Conservation (phyloP, 1,140 invertebrate species). For the Rhynchophorus ferrugineus region DNA sequence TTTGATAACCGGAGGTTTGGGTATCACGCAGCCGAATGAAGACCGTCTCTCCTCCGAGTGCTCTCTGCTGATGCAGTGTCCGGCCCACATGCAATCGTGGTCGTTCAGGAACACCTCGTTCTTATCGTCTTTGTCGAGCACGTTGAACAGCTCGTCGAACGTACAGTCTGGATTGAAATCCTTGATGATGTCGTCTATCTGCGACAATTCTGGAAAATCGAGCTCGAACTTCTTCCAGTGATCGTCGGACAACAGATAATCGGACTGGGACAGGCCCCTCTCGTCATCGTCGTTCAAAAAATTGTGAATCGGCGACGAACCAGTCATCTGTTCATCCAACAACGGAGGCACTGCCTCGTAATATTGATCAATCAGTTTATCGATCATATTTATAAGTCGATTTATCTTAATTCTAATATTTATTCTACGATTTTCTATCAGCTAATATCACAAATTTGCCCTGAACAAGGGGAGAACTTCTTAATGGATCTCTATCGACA, state of each 20-base stretch:
- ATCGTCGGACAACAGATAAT: slow-evolving; percentile 29
- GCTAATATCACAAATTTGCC: slow-evolving; percentile 41
- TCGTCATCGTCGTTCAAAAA: background rate
- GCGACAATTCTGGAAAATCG: slow-evolving; percentile 17
- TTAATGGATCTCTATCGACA: slow-evolving; percentile 29
- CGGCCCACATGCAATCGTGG: slow-evolving; percentile 65
- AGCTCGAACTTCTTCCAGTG: slow-evolving; percentile 37
- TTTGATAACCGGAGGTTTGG: slow-evolving; percentile 23
- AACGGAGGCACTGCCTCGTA: slow-evolving; percentile 14
- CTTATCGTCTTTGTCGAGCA: slow-evolving; percentile 1
- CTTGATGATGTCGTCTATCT: slow-evolving; percentile 15
- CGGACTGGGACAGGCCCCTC: background rate
- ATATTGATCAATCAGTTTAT: slow-evolving; percentile 12
- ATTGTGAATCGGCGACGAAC: slow-evolving; percentile 1
- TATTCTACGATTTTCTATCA: slow-evolving; percentile 10
- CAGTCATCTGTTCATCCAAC: slow-evolving; percentile 5
- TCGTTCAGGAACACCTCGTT: slow-evolving; percentile 40
- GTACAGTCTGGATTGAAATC: slow-evolving; percentile 8
- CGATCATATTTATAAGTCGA: slow-evolving; percentile 5
- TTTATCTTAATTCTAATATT: slow-evolving; percentile 3
- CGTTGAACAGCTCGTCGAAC: background rate
- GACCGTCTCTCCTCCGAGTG: slow-evolving; percentile 35
- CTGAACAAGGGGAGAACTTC: slow-evolving; percentile 31
- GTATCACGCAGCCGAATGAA: slow-evolving; percentile 25
- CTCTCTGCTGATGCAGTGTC: slow-evolving; percentile 48